These are phyloP conservation scores for Daphoenositta chrysoptera DNA, from an alignment of 2,113 vertebrate genomes.

Conservation along the genomic window DNA sequence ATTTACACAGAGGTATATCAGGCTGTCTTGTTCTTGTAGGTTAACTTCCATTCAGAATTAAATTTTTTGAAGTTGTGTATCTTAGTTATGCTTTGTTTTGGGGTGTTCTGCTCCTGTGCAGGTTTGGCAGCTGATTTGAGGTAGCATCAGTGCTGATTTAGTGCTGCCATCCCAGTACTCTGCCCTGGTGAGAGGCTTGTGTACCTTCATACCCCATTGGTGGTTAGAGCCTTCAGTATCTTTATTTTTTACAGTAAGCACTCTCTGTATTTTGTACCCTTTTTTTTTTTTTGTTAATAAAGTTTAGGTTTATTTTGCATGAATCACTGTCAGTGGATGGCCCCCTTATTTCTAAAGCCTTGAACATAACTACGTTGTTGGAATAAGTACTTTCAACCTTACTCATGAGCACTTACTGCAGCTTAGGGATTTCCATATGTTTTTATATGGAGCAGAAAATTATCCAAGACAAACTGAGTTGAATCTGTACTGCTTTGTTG, in stretches of 20 bases:
- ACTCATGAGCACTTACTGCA: constrained; percentile 68
- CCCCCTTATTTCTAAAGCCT: constrained; percentile 64
- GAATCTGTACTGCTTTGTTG: constrained; percentile 8
- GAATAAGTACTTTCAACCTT: constrained; percentile 61
- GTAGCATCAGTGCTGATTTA: background rate
- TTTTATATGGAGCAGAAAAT: constrained; percentile 25
- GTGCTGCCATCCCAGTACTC: background rate
- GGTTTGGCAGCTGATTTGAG: constrained; percentile 28
- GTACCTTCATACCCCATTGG: background rate
- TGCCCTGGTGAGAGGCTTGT: background rate
- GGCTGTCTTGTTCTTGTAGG: background rate
- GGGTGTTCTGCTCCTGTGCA: constrained; percentile 24
- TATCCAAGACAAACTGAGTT: background rate
- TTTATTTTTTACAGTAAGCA: constrained; percentile 67
- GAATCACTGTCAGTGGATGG: constrained; percentile 64
- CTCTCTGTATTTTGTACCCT: constrained; percentile 50
- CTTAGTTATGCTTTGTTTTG: constrained; percentile 26
- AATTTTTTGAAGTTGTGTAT: background rate
- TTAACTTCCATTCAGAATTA: background rate
- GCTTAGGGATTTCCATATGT: background rate
- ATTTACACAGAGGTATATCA: constrained; percentile 28
- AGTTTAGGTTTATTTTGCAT: constrained; percentile 71
- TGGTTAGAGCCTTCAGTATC: constrained; percentile 50
- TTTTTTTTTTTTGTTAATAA: constrained; percentile 49
- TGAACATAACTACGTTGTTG: constrained; percentile 53